phyloP scores from a whole-genome alignment of 1,140 invertebrate species.

The Zaprionus ghesquierei region DNA sequence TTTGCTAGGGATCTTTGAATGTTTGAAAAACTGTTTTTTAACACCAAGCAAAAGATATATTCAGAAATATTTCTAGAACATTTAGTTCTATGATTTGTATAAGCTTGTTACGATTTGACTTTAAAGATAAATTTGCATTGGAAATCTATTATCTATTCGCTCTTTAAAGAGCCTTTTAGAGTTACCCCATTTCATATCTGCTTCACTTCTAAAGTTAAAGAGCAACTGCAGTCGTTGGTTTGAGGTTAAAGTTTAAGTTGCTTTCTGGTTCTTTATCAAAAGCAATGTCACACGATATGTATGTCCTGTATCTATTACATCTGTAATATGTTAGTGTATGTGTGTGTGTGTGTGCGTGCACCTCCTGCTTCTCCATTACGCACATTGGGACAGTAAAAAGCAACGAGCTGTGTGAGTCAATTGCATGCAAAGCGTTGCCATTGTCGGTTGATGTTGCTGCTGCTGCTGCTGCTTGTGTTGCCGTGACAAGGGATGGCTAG shows the following conservation, averaged over 20 bases:
- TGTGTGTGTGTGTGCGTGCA: background rate
- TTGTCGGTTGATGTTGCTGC: slow-evolving; percentile 57
- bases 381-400: slow-evolving; percentile 73
- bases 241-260: background rate
- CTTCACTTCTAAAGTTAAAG: no score
- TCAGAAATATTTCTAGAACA: no score
- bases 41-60: no score
- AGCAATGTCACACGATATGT: background rate
- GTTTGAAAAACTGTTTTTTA: background rate
- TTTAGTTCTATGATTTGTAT: no score
- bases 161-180: no score
- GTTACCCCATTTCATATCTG: no score
- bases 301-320: background rate
- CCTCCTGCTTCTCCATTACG: slow-evolving; percentile 25
- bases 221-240: no score
- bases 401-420: slow-evolving; percentile 80
- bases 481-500: slow-evolving; percentile 20
- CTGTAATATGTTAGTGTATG: background rate
- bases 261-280: background rate
- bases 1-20: background rate
- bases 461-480: slow-evolving; percentile 21
- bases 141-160: no score
- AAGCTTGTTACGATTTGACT: no score
- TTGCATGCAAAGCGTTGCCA: slow-evolving; percentile 80
- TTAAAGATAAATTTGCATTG: no score